phyloP scores from a whole-genome alignment of 2,888 invertebrate species.

The Apotomis turbidana region DNA sequence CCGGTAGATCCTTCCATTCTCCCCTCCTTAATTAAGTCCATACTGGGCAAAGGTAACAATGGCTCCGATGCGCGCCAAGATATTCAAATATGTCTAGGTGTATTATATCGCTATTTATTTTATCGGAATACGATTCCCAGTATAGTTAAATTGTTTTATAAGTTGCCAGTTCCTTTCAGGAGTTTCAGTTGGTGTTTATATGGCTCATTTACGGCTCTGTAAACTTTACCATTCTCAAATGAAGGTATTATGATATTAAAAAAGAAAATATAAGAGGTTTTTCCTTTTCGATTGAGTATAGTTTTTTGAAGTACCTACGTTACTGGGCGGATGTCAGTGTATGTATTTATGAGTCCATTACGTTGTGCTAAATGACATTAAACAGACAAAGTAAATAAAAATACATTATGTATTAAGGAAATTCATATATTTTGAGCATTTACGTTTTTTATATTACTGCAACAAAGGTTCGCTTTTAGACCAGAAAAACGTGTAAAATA shows the following conservation, averaged over 20 bases:
- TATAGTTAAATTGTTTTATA: conserved; percentile 38
- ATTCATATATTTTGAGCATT: not conserved
- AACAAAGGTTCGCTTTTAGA: not conserved
- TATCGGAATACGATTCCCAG: conserved; percentile 57
- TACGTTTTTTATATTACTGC: not conserved
- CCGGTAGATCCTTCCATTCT: conserved; percentile 76
- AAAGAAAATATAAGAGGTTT: too few species aligned
- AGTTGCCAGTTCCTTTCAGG: conserved; percentile 18
- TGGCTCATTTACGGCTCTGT: too few species aligned
- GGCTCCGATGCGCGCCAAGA: conserved; percentile 78
- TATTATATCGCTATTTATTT: conserved; percentile 77
- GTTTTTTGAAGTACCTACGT: too few species aligned
- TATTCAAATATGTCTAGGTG: conserved; percentile 83
- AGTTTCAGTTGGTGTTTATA: not conserved
- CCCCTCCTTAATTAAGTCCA: conserved; percentile 81
- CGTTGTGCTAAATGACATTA: too few species aligned
- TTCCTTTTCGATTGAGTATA: too few species aligned
- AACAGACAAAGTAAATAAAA: not conserved
- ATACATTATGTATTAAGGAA: conserved; percentile 13
- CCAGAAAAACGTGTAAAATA: conserved; percentile 12
- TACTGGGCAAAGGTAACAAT: conserved; percentile 79
- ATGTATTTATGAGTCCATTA: too few species aligned
- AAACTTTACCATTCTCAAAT: too few species aligned
- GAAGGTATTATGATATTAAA: too few species aligned
- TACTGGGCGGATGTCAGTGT: too few species aligned